Percentiles rank a stretch among this genome's conserved stretches.
Evolutionary conservation across 2,888 invertebrate genomes (phyloP).

Genomic region (Cotesia congregata): DNA sequence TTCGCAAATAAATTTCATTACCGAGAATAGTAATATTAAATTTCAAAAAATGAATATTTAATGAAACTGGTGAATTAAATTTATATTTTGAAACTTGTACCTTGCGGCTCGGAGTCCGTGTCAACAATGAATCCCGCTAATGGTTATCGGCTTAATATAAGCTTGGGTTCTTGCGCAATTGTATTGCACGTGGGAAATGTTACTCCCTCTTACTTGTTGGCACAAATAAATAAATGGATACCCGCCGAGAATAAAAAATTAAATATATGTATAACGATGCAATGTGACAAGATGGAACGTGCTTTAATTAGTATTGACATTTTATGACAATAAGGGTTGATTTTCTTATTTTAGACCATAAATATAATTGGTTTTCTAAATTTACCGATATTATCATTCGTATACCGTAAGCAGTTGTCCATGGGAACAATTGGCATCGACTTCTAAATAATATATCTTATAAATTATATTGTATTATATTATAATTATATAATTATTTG

Average conservation of each 20-base stretch:
- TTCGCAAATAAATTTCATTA: too few relatives aligned
- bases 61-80: neutral
- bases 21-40: neutral
- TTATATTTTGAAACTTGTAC: neutral
- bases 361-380: too few relatives aligned
- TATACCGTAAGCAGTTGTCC: too few relatives aligned
- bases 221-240: neutral
- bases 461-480: too few relatives aligned
- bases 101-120: neutral
- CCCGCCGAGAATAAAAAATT: neutral
- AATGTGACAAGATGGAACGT: conserved; percentile 7
- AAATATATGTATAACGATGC: neutral
- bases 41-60: neutral
- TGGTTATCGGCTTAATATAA: neutral
- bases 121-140: neutral
- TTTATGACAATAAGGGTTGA: neutral
- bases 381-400: too few relatives aligned
- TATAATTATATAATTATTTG: too few relatives aligned
- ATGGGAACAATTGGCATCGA: too few relatives aligned
- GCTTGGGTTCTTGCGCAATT: neutral
- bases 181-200: neutral
- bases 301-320: neutral
- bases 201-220: neutral
- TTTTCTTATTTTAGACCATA: too few relatives aligned
- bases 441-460: too few relatives aligned